Evolutionary conservation across 1,140 invertebrate species (phyloP).

Genomic region (Sarcophaga peregrina): DNA sequence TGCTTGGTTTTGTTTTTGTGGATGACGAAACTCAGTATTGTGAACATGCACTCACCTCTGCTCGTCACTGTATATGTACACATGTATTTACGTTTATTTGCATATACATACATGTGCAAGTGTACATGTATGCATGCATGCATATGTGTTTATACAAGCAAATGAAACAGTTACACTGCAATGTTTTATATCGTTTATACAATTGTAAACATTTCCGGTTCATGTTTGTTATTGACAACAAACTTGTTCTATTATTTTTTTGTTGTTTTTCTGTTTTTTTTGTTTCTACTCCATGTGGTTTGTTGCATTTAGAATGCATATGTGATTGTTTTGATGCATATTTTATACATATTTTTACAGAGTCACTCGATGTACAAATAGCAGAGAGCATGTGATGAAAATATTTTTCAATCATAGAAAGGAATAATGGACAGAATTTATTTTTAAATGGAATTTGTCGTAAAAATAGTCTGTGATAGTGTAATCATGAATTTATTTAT

Average conservation of each 20-base stretch:
- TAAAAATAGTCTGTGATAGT: too few species aligned
- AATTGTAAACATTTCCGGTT: slow-evolving; percentile 40
- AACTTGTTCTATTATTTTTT: neutral
- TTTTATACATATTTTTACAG: slow-evolving; percentile 3
- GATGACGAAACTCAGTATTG: too few species aligned
- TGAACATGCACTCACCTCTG: too few species aligned
- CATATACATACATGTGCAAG: neutral
- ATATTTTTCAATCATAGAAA: too few species aligned
- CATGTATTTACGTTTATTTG: too few species aligned
- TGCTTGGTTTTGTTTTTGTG: too few species aligned
- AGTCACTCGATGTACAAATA: neutral
- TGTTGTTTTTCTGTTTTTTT: neutral
- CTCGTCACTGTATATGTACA: too few species aligned
- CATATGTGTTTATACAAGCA: neutral
- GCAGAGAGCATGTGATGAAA: too few species aligned
- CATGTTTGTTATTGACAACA: slow-evolving; percentile 36
- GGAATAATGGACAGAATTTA: too few species aligned
- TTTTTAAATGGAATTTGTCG: too few species aligned
- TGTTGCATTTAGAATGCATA: slow-evolving; percentile 3
- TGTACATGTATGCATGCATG: neutral
- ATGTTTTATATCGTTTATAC: slow-evolving; percentile 38
- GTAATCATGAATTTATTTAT: too few species aligned
- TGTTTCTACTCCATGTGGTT: neutral
- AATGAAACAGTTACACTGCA: slow-evolving; percentile 27
- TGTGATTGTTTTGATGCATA: slow-evolving; percentile 8